Base-by-base conservation (phyloP, 1,140 invertebrate genomes). In the Anastatus disparis region DNA sequence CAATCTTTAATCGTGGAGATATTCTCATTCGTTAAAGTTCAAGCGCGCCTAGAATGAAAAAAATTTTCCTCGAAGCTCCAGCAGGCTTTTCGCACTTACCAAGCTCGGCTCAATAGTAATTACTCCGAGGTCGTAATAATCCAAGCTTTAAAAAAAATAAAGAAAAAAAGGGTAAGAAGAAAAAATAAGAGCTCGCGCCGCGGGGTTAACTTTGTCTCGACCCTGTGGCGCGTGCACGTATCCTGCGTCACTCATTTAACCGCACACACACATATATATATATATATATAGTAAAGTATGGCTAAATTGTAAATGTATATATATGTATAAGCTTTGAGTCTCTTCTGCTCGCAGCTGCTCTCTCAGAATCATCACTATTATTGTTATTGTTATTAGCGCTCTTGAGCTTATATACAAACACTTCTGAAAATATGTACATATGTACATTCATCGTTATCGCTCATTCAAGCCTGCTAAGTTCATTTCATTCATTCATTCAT, bases 401-500 rank as follows among this genome's bases (percentile, higher is more conserved):
- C 6, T 6, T 38, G 29, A 6, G 4, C 53, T 58, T 42, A 26
- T n/a, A 58, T 42, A 20, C 35, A 31, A 13, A 7, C 27, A 53
- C 9, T 24, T 56, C 15, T n/a, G n/a, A n/a, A n/a, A n/a, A n/a
- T n/a, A n/a, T n/a, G 27, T n/a, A 12, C 53, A n/a, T n/a, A 13
- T n/a, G 24, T 40, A 65, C 63, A 55, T 35, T 67, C 71, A 72
- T 68, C 66, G 40, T 15, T 3, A n/a, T 40, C 70, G 31, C 70
- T 70, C 74, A 72, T 74, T 75, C 72, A 70, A 38, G 55, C 48
- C 55, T 9, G 44, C 38, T 68, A 71, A 59, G 68, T 75, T 74
- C 76, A 75, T n/a, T n/a, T 79, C 76, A 69, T 72, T 66, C 63
- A 13, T n/a, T 53, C 61, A 55, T 75, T 72, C 76, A 75, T 76